Percentiles rank a stretch among this genome's conserved stretches.
phyloP scores from a whole-genome alignment of 1,140 invertebrate genomes.

The Meloidogyne chitwoodi region DNA sequence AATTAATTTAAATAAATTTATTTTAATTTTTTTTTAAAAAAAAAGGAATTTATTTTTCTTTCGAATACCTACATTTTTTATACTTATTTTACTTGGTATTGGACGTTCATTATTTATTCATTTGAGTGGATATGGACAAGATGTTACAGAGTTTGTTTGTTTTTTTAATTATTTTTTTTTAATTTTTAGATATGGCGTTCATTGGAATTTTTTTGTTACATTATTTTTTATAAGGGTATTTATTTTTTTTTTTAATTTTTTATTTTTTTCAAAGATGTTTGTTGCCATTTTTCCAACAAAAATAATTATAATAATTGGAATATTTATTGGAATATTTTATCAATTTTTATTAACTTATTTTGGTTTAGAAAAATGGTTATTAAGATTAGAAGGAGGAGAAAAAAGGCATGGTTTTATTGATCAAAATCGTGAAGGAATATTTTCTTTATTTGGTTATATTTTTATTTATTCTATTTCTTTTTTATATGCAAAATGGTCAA shows the following conservation, averaged over 20 bases:
- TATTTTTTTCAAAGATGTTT: slow-evolving; percentile 8
- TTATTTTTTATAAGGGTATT: slow-evolving; percentile 74
- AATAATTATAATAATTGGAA: slow-evolving; percentile 66
- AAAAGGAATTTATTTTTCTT: slow-evolving; percentile 32
- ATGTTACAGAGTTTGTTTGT: slow-evolving; percentile 70
- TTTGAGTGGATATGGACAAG: slow-evolving; percentile 73
- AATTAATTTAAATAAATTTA: not conserved
- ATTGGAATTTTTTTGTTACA: slow-evolving; percentile 96
- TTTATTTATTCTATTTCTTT: slow-evolving; percentile 67
- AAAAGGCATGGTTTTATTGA: slow-evolving; percentile 68
- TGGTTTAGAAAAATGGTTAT: slow-evolving; percentile 71
- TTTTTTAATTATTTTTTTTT: not conserved
- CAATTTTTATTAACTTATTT: slow-evolving; percentile 67
- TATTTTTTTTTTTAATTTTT: slow-evolving; percentile 14
- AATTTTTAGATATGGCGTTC: slow-evolving; percentile 72
- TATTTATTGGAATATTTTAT: slow-evolving; percentile 68
- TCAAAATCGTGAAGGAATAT: slow-evolving; percentile 83
- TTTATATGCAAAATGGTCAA: slow-evolving; percentile 19
- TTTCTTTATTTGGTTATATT: slow-evolving; percentile 77
- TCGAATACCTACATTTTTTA: slow-evolving; percentile 25
- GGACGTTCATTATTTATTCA: slow-evolving; percentile 65
- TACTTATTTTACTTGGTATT: slow-evolving; percentile 68
- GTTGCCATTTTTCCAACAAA: slow-evolving; percentile 14
- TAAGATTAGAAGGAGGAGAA: slow-evolving; percentile 62
- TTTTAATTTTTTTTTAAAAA: not conserved